Conservation (phyloP, 2,113 vertebrate genomes). For the Siniperca knerii region DNA sequence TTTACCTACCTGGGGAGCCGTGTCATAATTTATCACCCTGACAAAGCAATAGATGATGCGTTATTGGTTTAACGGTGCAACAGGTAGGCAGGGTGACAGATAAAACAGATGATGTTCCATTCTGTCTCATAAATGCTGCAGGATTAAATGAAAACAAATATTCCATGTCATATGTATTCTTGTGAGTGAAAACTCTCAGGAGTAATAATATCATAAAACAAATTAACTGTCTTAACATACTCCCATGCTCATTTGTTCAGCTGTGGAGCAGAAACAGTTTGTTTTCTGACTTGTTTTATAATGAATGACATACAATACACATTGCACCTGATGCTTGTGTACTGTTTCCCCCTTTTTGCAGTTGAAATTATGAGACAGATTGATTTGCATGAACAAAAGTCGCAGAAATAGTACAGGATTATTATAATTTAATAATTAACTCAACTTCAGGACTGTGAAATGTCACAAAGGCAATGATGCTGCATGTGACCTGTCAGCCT, state of each 20-base stretch:
- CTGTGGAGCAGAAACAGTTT: background rate
- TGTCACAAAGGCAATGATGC: background rate
- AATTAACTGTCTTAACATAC: background rate
- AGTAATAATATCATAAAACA: constrained; percentile 7
- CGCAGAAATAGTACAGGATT: background rate
- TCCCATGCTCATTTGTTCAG: constrained; percentile 17
- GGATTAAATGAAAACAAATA: constrained; percentile 20
- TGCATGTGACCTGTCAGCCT: background rate
- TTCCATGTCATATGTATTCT: constrained; percentile 10
- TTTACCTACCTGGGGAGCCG: background rate
- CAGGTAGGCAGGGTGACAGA: constrained; percentile 25
- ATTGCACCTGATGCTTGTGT: background rate
- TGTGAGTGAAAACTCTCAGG: constrained; percentile 3
- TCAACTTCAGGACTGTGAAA: constrained; percentile 2
- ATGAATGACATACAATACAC: background rate
- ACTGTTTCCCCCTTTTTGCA: background rate
- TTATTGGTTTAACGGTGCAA: constrained; percentile 18
- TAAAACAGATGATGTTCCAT: background rate
- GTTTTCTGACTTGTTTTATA: background rate
- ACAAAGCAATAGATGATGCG: constrained; percentile 8
- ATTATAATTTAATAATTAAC: background rate
- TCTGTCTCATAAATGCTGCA: constrained; percentile 8
- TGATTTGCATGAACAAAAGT: constrained; percentile 1
- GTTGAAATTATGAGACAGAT: background rate
- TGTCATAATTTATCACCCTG: constrained; percentile 9